These are phyloP conservation scores for Paradoxurus hermaphroditus DNA, from an alignment of 2,113 vertebrate species.

Conservation along the genomic window DNA sequence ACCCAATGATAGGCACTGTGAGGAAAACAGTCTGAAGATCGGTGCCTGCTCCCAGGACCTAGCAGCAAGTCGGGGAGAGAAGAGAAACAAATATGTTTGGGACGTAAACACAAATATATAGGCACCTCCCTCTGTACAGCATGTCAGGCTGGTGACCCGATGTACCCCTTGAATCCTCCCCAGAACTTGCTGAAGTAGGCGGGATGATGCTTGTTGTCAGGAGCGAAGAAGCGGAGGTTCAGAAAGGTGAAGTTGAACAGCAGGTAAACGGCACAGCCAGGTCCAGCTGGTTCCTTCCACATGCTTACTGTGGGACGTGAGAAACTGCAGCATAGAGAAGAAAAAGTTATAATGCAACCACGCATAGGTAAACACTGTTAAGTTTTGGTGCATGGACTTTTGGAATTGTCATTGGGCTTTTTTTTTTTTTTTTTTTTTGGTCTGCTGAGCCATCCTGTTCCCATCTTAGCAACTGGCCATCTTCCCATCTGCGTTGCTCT, in stretches of 20 bases:
- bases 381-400: background rate
- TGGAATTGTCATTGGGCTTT: background rate
- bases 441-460: fast-evolving
- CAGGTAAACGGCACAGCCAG: background rate
- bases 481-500: background rate
- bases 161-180: background rate
- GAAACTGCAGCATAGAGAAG: background rate
- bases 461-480: background rate
- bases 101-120: background rate
- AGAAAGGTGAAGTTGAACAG: background rate
- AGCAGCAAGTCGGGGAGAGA: background rate
- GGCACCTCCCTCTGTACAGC: background rate
- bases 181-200: background rate
- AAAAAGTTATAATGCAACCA: background rate
- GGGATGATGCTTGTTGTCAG: background rate
- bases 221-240: background rate
- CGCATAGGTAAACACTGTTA: background rate
- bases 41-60: background rate
- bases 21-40: background rate
- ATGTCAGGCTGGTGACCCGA: no score
- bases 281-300: background rate
- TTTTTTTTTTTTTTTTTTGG: background rate
- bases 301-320: background rate
- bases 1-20: background rate
- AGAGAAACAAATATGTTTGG: background rate